These are phyloP conservation scores for Gobius niger DNA, from an alignment of 2,113 vertebrate genomes.

Conservation along the genomic window DNA sequence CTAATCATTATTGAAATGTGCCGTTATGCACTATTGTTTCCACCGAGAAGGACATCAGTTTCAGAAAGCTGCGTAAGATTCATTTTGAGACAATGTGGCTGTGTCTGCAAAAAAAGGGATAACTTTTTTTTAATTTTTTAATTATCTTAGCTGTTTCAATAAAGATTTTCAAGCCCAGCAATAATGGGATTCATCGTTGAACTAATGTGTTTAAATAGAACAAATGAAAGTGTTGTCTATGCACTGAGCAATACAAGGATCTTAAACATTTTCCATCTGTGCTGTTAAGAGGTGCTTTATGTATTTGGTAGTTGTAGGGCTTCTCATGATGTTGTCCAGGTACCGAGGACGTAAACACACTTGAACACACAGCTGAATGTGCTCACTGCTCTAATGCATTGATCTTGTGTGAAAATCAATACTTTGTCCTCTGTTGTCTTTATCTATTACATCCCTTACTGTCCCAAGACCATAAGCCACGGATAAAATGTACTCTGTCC, in stretches of 20 bases:
- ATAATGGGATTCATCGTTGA: not conserved
- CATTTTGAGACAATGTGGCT: not conserved
- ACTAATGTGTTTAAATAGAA: not conserved
- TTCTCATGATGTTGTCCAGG: slow-evolving; percentile 15
- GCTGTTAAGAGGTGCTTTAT: slow-evolving; percentile 2
- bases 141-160: not conserved
- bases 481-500: slow-evolving; percentile 18
- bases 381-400: slow-evolving; percentile 25
- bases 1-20: slow-evolving; percentile 54
- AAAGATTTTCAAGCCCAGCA: not conserved
- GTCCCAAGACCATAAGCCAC: slow-evolving; percentile 4
- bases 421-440: slow-evolving; percentile 31
- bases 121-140: not conserved
- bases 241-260: not conserved
- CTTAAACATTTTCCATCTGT: not conserved
- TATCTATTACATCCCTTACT: slow-evolving; percentile 18
- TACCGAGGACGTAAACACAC: slow-evolving; percentile 8
- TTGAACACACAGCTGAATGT: slow-evolving; percentile 12
- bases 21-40: slow-evolving; percentile 33
- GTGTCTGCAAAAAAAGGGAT: not conserved
- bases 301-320: slow-evolving; percentile 13
- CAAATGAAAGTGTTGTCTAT: not conserved
- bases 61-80: not conserved
- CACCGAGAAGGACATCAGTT: slow-evolving; percentile 18
- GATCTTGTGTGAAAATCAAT: slow-evolving; percentile 41